Base-by-base conservation (phyloP, 2,888 invertebrate genomes). In the Schizotus pectinicornis region DNA sequence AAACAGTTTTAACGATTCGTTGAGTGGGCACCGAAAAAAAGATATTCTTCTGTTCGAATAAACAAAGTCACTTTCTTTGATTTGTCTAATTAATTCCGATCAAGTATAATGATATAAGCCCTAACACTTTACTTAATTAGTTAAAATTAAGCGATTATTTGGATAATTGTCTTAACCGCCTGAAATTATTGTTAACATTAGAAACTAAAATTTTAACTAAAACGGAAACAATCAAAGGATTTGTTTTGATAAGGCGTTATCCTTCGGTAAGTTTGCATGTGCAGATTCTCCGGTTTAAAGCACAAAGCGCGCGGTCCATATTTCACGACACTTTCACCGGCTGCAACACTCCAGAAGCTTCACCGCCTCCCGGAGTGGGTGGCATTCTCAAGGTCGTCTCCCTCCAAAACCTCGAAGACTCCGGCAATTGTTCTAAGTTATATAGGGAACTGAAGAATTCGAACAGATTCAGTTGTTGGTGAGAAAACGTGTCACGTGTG, bases 391-490 rank as follows among this genome's bases (percentile, higher is more conserved):
- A 67, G 64, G 68, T 60, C 61, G 46, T 55, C 65, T 65, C 68
- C 67, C 65, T 61, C 63, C 63, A 61, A 39, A 13, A n/a, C n/a
- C 53, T 48, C 46, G 32, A 42, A 47, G 46, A 48, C 41, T 34
- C n/a, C 22, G 56, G 37, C 46, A 60, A 50, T 33, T 36, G 14
- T 33, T 36, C 35, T 57, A 67, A 61, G 64, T 68, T 68, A 68
- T 68, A 68, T 64, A 68, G 68, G 59, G 59, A 64, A 64, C 55
- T 43, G 45, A 45, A 45, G 59, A 56, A 57, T 53, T 41, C 32
- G 35, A 48, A 45, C 13, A 14, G 50, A 61, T 59, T 37, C 62
- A 66, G 67, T 67, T 22, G 22, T 22, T 56, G 56, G 63, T 63
- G 67, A 37, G 8, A 43, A 48, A 45, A 55, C 33, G 52, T 60